These are phyloP conservation scores for Cydia strobilella DNA, from an alignment of 1,140 invertebrate genomes.

Conservation along the genomic window DNA sequence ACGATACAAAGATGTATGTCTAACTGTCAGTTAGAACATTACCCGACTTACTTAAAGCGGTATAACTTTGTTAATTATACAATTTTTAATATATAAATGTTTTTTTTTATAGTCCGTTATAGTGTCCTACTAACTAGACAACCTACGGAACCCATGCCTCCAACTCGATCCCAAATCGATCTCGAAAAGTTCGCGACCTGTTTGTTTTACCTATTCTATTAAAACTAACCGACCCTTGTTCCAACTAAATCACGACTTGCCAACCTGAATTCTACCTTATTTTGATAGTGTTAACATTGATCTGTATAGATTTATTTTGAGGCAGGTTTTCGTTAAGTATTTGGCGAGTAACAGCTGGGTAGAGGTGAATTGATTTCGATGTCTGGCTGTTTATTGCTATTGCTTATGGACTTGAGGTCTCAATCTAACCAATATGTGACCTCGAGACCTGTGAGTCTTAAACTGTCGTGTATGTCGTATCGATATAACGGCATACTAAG, in stretches of 20 bases:
- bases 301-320: background rate
- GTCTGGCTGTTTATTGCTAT: background rate
- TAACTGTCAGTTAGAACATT: no score
- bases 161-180: background rate
- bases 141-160: background rate
- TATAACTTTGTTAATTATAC: no score
- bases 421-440: no score
- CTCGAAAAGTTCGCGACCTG: background rate
- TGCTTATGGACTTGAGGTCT: background rate
- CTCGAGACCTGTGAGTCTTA: no score
- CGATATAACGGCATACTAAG: no score
- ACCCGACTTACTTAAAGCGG: no score
- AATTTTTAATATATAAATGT: no score
- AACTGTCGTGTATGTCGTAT: no score
- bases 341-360: background rate
- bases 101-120: no score
- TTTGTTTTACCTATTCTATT: slow-evolving; percentile 11
- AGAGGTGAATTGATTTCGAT: slow-evolving; percentile 5
- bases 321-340: background rate
- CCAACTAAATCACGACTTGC: background rate
- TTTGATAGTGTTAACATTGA: background rate
- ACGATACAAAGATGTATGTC: no score
- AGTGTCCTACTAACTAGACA: no score
- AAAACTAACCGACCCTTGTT: background rate
- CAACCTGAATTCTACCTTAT: background rate